These are phyloP conservation scores for Misgurnus anguillicaudatus DNA, from an alignment of 2,113 vertebrate genomes.

Conservation along the genomic window DNA sequence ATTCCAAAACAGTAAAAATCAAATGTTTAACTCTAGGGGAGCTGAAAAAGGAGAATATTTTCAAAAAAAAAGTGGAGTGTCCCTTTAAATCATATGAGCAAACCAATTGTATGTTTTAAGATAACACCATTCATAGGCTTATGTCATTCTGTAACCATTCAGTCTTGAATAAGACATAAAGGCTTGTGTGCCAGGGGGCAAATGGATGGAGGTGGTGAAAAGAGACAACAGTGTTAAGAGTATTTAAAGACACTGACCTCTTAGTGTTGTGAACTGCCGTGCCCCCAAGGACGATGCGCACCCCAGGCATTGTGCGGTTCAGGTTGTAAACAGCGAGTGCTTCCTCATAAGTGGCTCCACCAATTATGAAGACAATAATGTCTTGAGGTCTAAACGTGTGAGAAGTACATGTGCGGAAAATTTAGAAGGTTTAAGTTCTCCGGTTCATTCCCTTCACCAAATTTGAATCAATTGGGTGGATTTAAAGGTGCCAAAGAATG, in stretches of 20 bases:
- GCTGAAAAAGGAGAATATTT: no score
- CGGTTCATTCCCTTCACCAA: no score
- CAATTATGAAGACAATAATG: slow-evolving; percentile 89
- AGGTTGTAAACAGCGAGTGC: slow-evolving; percentile 88
- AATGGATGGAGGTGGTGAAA: background rate
- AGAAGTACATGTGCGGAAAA: background rate
- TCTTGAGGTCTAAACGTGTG: slow-evolving; percentile 85
- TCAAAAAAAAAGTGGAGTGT: no score
- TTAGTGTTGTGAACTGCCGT: slow-evolving; percentile 90
- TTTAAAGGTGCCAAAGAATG: no score
- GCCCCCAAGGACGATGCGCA: slow-evolving; percentile 89
- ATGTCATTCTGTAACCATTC: background rate
- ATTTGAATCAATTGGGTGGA: no score
- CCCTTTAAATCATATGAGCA: no score
- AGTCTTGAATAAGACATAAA: slow-evolving; percentile 6
- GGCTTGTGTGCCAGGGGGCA: background rate
- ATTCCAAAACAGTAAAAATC: no score
- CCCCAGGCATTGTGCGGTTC: slow-evolving; percentile 86
- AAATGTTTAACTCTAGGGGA: no score
- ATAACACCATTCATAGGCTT: background rate
- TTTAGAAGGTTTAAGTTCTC: background rate
- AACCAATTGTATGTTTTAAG: slow-evolving; percentile 10
- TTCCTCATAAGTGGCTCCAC: slow-evolving; percentile 94
- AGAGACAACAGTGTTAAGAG: background rate
- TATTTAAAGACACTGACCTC: slow-evolving; percentile 72